A percentile compares a stretch with the other conserved stretches of the same genome.
Evolutionary conservation across 2,888 invertebrate genomes (phyloP).

Genomic region (Drosophila subquinaria): DNA sequence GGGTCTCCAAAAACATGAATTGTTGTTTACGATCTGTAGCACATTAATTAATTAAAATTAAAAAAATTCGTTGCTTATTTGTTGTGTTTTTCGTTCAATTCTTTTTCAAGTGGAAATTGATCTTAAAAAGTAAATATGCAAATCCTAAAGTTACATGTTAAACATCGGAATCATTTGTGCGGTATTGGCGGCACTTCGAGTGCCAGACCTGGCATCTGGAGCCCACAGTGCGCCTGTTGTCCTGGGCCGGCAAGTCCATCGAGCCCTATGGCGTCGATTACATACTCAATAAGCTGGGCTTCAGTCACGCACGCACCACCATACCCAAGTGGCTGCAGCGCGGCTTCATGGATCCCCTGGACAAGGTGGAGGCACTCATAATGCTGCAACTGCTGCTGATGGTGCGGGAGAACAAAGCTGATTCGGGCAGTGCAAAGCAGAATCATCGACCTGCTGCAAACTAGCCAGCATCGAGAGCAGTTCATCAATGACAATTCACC

Average conservation of each 20-base stretch:
- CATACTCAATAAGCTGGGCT: conserved; percentile 98
- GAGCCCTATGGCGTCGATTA: conserved; percentile 99
- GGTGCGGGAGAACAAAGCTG: conserved; percentile 86
- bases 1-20: too few relatives aligned
- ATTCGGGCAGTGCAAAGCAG: conserved; percentile 52
- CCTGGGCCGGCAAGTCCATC: conserved; percentile 98
- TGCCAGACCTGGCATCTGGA: conserved; percentile 99
- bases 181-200: conserved; percentile 95
- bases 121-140: too few relatives aligned
- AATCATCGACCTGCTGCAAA: conserved; percentile 65
- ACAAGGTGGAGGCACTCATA: conserved; percentile 94
- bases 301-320: conserved; percentile 98
- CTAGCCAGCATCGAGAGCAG: conserved; percentile 40
- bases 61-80: too few relatives aligned
- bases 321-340: conserved; percentile 99
- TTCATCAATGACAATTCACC: conserved; percentile 62
- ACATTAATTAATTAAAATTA: too few relatives aligned
- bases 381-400: conserved; percentile 90
- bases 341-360: conserved; percentile 98
- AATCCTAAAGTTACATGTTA: too few relatives aligned
- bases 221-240: conserved; percentile 94
- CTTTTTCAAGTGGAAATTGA: too few relatives aligned
- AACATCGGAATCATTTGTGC: conserved; percentile 88
- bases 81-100: too few relatives aligned
- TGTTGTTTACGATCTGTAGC: too few relatives aligned